phyloP scores from a whole-genome alignment of 2,113 vertebrate genomes.

The Holacanthus passer region DNA sequence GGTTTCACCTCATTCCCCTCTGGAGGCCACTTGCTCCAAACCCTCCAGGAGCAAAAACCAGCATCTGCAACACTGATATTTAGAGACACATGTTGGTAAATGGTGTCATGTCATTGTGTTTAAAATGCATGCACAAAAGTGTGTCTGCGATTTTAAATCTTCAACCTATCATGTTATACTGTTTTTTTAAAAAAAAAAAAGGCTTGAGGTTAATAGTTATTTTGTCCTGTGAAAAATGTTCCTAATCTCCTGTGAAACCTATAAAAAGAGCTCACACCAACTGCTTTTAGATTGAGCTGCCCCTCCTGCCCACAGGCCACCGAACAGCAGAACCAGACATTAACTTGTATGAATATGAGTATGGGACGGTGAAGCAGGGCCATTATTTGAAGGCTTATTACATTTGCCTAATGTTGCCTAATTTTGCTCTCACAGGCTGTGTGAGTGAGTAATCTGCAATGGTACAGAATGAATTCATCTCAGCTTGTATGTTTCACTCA shows the following conservation, averaged over 20 bases:
- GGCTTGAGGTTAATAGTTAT: background rate
- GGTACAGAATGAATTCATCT: slow-evolving; percentile 35
- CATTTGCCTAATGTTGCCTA: slow-evolving; percentile 52
- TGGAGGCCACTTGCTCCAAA: slow-evolving; percentile 1
- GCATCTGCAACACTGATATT: slow-evolving; percentile 11
- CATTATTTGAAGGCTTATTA: slow-evolving; percentile 53
- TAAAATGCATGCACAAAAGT: background rate
- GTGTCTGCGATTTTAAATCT: background rate
- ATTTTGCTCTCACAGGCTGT: slow-evolving; percentile 27
- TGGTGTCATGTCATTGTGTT: slow-evolving; percentile 10
- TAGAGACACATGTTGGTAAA: background rate
- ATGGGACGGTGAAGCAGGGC: slow-evolving; percentile 43
- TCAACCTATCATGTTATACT: background rate
- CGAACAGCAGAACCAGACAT: slow-evolving; percentile 42
- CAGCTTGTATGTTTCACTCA: slow-evolving; percentile 7
- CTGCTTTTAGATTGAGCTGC: slow-evolving; percentile 20
- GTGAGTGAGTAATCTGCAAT: slow-evolving; percentile 20
- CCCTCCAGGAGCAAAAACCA: background rate
- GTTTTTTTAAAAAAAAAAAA: background rate
- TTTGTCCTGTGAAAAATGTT: background rate
- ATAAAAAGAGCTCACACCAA: background rate
- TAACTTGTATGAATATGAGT: slow-evolving; percentile 51
- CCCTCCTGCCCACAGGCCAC: slow-evolving; percentile 30
- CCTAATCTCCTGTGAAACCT: background rate
- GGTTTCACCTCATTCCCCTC: background rate